These are phyloP conservation scores for Schizothorax lantsangensis DNA, from an alignment of 2,797 vertebrate genomes.

Conservation along the genomic window DNA sequence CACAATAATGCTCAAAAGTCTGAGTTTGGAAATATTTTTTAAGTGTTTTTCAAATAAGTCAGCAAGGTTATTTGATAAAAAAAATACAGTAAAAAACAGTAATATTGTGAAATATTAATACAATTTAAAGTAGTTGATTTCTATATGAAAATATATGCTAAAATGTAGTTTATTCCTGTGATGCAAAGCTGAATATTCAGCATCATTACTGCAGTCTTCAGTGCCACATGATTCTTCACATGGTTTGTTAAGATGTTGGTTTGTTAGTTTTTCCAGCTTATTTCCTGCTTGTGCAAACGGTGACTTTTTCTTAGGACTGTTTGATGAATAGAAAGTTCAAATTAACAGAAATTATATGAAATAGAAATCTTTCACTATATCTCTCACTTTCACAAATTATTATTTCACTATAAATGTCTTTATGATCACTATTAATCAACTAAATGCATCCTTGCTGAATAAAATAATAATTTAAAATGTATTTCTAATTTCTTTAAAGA, in stretches of 20 bases:
- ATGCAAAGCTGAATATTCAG: neutral
- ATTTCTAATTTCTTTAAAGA: no score
- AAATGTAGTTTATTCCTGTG: neutral
- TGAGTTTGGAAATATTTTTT: no score
- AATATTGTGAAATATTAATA: neutral
- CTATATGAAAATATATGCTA: no score
- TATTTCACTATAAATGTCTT: neutral
- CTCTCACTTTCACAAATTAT: no score
- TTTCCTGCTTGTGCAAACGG: neutral
- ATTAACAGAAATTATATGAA: neutral
- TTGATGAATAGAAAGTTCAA: neutral
- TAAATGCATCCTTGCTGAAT: neutral
- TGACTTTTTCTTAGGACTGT: neutral
- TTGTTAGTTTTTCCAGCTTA: no score
- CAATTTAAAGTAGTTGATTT: no score
- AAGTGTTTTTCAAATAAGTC: neutral
- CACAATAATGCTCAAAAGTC: neutral
- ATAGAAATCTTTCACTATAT: neutral
- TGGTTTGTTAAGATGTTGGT: no score
- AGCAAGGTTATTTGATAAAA: neutral
- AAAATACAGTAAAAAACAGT: neutral
- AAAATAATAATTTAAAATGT: neutral
- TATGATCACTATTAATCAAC: neutral
- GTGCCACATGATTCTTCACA: neutral
- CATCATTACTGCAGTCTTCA: neutral